These are phyloP conservation scores for Cerceris ruficornis DNA, from an alignment of 2,888 invertebrate species.

Conservation along the genomic window DNA sequence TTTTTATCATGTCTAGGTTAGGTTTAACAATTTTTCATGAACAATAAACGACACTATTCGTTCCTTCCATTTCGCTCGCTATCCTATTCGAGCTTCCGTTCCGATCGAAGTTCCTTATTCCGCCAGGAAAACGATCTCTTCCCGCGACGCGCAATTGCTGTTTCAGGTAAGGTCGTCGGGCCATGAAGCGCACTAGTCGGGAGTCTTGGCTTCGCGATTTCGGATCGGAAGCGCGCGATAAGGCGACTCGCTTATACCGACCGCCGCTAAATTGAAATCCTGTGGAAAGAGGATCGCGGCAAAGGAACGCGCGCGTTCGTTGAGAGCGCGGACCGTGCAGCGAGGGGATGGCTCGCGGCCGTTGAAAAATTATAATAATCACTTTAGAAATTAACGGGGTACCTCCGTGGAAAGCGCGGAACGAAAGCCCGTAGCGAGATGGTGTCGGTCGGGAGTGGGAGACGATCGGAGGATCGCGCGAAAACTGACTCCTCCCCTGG, in stretches of 20 bases:
- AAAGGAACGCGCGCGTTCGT: background rate
- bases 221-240: conserved; percentile 49
- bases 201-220: conserved; percentile 11
- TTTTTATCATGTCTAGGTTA: too few relatives aligned
- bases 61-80: too few relatives aligned
- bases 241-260: conserved; percentile 36
- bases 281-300: conserved; percentile 32
- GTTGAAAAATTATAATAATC: conserved; percentile 73
- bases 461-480: conserved; percentile 52
- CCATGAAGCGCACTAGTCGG: background rate
- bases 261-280: conserved; percentile 62
- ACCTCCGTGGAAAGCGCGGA: conserved; percentile 40
- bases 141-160: too few relatives aligned
- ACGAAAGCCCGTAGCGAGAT: conserved; percentile 44
- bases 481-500: conserved; percentile 63
- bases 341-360: conserved; percentile 27
- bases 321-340: background rate
- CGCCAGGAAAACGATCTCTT: too few relatives aligned
- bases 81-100: too few relatives aligned
- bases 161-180: too few relatives aligned
- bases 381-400: conserved; percentile 73
- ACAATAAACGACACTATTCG: too few relatives aligned
- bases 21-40: too few relatives aligned
- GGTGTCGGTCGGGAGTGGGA: conserved; percentile 39
- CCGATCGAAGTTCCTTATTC: too few relatives aligned